Conservation (phyloP, 2,113 vertebrate genomes). For the Perca fluviatilis region DNA sequence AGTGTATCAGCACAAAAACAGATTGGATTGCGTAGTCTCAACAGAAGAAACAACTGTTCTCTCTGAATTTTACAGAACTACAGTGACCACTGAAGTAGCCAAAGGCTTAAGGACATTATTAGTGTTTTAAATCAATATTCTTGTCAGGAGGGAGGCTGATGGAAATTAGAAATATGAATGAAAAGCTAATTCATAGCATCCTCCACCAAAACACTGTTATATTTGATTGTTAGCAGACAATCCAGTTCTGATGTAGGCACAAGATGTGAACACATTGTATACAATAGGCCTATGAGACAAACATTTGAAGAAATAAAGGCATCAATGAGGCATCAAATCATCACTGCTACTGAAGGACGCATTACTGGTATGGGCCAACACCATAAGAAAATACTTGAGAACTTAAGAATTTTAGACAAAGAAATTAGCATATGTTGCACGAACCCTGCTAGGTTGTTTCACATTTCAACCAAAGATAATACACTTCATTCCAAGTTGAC, state of each 20-base stretch:
- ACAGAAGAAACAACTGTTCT: neutral
- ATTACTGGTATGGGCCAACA: neutral
- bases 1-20: neutral
- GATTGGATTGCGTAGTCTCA: neutral
- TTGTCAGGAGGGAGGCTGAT: neutral
- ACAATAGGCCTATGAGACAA: neutral
- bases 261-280: conserved; percentile 4
- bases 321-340: neutral
- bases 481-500: too few relatives aligned
- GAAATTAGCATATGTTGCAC: conserved; percentile 32
- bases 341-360: conserved; percentile 3
- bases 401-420: conserved; percentile 7
- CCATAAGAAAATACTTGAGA: neutral
- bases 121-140: conserved; percentile 3
- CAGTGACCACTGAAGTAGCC: neutral
- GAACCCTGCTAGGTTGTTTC: too few relatives aligned
- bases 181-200: neutral
- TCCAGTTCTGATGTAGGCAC: neutral
- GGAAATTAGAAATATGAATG: neutral
- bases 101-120: neutral
- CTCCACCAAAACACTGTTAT: neutral
- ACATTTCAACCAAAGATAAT: too few relatives aligned
- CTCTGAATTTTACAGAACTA: neutral
- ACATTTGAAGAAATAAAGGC: neutral
- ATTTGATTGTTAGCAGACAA: neutral